Percentiles rank a stretch among this genome's conserved stretches.
These are phyloP conservation scores for Geococcyx californianus DNA, from an alignment of 2,113 vertebrate species.

Conservation along the genomic window DNA sequence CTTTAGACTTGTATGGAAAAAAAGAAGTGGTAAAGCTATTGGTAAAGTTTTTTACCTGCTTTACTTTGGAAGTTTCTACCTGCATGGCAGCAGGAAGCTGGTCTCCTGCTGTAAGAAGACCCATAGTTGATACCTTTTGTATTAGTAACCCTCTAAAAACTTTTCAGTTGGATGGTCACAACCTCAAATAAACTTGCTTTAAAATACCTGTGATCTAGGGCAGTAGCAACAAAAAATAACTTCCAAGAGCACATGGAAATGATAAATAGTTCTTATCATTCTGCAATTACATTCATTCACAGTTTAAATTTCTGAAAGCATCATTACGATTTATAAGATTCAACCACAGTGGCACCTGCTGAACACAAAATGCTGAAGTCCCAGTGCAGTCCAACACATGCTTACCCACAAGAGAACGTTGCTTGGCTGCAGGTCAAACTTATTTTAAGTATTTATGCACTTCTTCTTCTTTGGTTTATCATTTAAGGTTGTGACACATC, in stretches of 20 bases:
- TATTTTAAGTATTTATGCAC: conserved; percentile 16
- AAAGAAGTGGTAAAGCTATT: neutral
- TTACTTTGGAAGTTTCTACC: neutral
- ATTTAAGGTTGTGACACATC: neutral
- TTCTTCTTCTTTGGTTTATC: neutral
- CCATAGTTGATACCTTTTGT: neutral
- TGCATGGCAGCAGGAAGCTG: neutral
- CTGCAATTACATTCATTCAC: neutral
- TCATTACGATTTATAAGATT: conserved; percentile 5
- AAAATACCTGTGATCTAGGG: neutral
- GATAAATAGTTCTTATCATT: neutral
- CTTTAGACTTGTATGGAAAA: neutral
- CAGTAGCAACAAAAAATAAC: neutral
- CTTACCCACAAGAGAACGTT: neutral
- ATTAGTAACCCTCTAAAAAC: neutral
- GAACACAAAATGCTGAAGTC: neutral
- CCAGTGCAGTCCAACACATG: neutral
- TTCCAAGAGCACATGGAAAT: neutral
- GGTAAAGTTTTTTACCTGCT: neutral
- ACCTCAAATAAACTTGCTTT: neutral
- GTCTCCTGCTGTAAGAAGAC: neutral
- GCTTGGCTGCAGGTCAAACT: neutral
- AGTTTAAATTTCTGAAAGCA: neutral
- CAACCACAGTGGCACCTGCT: neutral
- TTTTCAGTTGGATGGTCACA: neutral